Evolutionary conservation across 2,888 invertebrate genomes (phyloP), one percentile per base, ranked within the genome.

Genomic region (Latrodectus elegans): DNA sequence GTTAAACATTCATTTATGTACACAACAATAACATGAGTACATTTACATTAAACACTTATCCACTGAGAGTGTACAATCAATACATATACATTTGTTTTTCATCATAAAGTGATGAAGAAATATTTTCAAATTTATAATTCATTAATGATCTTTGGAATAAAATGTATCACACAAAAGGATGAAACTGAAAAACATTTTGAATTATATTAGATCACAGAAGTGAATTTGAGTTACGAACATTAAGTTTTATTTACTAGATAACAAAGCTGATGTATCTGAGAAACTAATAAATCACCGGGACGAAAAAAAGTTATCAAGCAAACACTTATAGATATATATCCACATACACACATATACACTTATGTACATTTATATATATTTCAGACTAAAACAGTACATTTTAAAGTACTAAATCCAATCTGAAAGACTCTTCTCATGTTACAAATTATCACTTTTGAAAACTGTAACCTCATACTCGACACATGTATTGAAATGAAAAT

Each of bases 91-190:
- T 38, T 6, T 60, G 10, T 60, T 60, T 60, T 60, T 12, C 60
- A 60, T 60, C 60, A 60, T n/a, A 60, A 11, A 11, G 6, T 60
- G 60, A 60, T 15, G 60, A 60, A 15, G 60, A 10, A n/a, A 60
- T 60, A 60, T 60, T 60, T 60, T 6, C 12, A 12, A 12, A 15
- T 15, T 60, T 72, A 67, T 26, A 81, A 70, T 38, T 60, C 26
- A 80, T 49, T 65, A 82, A 75, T 75, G 70, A 68, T 85, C 85
- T 85, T 85, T 85, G 85, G 85, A 85, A 85, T 85, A 52, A 38
- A 75, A 75, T 3, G 67, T 80, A 85, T 85, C 85, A 85, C 85
- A 79, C 51, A 82, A 73, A 67, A 14, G 22, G 26, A 70, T 10
- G 12, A 70, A 70, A 70, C 3, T 22, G 49, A 70, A 22, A 1